Conservation (phyloP, 1,140 invertebrate genomes). For the Brachionus manjavacas region DNA sequence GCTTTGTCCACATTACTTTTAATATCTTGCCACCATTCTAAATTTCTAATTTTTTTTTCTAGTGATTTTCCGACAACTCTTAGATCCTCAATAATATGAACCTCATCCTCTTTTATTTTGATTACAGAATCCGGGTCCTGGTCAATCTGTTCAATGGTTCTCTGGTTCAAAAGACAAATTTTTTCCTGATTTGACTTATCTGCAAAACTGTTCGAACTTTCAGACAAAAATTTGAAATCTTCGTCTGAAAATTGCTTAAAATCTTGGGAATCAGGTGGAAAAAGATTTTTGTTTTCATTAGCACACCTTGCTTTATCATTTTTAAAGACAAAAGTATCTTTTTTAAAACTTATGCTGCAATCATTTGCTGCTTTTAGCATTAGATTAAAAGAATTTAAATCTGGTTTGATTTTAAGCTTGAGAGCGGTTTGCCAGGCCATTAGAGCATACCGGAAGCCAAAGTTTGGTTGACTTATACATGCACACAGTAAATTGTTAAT, state of each 20-base stretch:
- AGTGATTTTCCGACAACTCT: not conserved
- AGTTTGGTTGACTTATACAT: slow-evolving; percentile 24
- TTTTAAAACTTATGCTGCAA: slow-evolving; percentile 17
- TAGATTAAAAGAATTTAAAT: not conserved
- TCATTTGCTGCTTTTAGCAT: slow-evolving; percentile 32
- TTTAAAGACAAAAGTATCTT: not conserved
- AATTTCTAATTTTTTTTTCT: not conserved
- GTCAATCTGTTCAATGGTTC: not conserved
- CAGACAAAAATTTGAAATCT: not conserved
- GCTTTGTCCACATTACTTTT: not conserved
- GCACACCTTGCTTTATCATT: not conserved
- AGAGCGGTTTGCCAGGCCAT: slow-evolving; percentile 32
- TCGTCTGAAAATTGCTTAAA: not conserved
- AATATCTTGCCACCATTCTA: slow-evolving; percentile 42
- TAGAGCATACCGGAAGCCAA: slow-evolving; percentile 28
- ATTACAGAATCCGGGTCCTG: not conserved
- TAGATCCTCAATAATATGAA: slow-evolving; percentile 31
- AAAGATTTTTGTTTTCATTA: slow-evolving; percentile 17
- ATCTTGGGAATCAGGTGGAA: not conserved
- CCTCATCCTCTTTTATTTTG: not conserved
- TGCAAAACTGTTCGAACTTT: not conserved
- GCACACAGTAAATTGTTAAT: slow-evolving; percentile 34
- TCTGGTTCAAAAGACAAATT: not conserved
- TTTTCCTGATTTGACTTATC: not conserved
- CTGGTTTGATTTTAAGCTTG: slow-evolving; percentile 15